Evolutionary conservation across 1,140 invertebrate genomes (phyloP), one percentile per base, ranked within the genome.

Genomic region (Bombus sibiricus): DNA sequence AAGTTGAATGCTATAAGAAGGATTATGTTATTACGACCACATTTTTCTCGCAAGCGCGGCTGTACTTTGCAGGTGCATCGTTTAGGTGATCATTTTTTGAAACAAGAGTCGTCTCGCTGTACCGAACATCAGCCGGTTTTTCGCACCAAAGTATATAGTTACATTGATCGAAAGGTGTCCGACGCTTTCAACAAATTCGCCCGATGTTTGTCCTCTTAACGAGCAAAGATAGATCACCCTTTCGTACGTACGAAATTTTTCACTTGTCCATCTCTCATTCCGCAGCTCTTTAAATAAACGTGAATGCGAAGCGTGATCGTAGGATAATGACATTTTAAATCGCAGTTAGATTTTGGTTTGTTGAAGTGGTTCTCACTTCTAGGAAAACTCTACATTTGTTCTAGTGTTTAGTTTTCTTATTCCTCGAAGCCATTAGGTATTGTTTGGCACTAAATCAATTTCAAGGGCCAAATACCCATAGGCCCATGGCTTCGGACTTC

Each of bases 21-120:
- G 43, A 72, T 68, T 81, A 72, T 59, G 47, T 72, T 32, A 37
- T n/a, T 81, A 72, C 68, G 79, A 72, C 68, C 79, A 41, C 79
- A 59, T 81, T 81, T 81, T 39, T 72, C 68, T 81, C 47, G 34
- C 28, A 41, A 41, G 34, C 15, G 79, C 47, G 41, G 62, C 77
- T 79, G 77, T 62, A n/a, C 62, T 66, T 66, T 66, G 41, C 41
- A 66, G 59, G n/a, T 79, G 77, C 62, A 79, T 66, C 77, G 77
- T 43, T 66, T 43, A 66, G n/a, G 62, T 10, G 32, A 28, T 32
- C 39, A 32, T 78, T 64, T 78, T 47, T 79, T 13, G 39, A 28
- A 79, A 66, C 62, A 15, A 41, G 10, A 43, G 6, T 25, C 5
- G 34, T 59, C 34, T 76, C 73, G 4, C 2, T 12, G 22, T 28